Base-by-base conservation (phyloP, 2,113 vertebrate species). In the Trogon surrucura region DNA sequence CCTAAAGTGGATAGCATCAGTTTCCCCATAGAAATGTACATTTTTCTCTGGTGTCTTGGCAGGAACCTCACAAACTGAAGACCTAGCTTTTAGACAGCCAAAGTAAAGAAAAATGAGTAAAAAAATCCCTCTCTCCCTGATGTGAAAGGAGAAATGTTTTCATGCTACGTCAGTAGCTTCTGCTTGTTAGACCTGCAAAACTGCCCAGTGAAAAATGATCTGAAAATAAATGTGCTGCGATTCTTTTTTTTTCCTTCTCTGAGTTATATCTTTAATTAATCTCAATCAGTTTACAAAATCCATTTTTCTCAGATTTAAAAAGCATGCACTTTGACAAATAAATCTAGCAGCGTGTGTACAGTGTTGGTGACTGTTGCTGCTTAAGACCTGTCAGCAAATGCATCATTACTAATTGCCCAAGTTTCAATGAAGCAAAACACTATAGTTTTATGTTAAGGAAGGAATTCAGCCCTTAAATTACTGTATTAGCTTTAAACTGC, bases 261-360 rank as follows among this genome's bases (percentile, higher is more conserved):
- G 58, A 91, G 70, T 94, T 95, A 91, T 57, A 78, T 57, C 91
- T 93, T 95, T 97, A 96, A 97, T 97, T 97, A 95, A 96, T 97
- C 96, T 96, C 95, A 71, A 90, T 93, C 96, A 92, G 85, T 79
- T 94, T 91, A 94, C 72, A 86, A 81, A 91, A 96, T 95, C 92
- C 85, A 95, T 94, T 95, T 95, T 93, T 86, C 80, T 93, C 72
- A 41, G 92, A 94, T 93, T 92, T 86, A 50, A 78, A 93, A 92
- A 92, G 70, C 90, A 72, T 56, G 56, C 32, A 64, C 85, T 84
- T 92, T 80, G 90, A 84, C 88, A 93, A 96, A 96, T 93, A 96
- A 88, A 94, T 94, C 85, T 67, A 86, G 83, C 48, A 84, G 80
- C 44, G 48, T 32, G 48, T 71, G 57, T 56, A 71, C 22, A 14